Evolutionary conservation across 1,140 invertebrate species (phyloP).

Genomic region (Eciton burchellii): DNA sequence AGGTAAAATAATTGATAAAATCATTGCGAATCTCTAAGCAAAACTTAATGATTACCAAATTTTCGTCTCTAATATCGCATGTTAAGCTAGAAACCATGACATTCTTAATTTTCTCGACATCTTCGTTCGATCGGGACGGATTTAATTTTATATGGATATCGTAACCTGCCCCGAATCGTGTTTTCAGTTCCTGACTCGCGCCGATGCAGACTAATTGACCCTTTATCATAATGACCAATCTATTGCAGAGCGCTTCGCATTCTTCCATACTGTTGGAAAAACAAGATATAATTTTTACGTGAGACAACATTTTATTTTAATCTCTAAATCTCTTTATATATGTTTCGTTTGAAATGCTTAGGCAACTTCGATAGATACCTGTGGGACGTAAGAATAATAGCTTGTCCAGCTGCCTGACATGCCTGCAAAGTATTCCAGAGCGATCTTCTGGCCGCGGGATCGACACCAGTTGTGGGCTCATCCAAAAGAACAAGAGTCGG

Average conservation of each 20-base stretch:
- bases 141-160: slow-evolving; percentile 84
- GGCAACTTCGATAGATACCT: slow-evolving; percentile 82
- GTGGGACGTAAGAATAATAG: slow-evolving; percentile 92
- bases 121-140: slow-evolving; percentile 66
- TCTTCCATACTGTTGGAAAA: slow-evolving; percentile 92
- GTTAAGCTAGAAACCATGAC: slow-evolving; percentile 76
- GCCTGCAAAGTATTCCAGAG: slow-evolving; percentile 91
- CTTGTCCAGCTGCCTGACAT: slow-evolving; percentile 88
- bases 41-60: slow-evolving; percentile 74
- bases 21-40: neutral
- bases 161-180: slow-evolving; percentile 86
- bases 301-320: neutral
- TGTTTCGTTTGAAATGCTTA: slow-evolving; percentile 26
- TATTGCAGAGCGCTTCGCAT: slow-evolving; percentile 94
- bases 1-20: neutral
- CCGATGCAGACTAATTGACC: slow-evolving; percentile 92
- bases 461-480: slow-evolving; percentile 92
- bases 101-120: slow-evolving; percentile 77
- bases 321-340: neutral
- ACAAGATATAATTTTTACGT: slow-evolving; percentile 15
- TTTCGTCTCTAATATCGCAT: slow-evolving; percentile 82
- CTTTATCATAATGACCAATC: slow-evolving; percentile 95
- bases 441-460: slow-evolving; percentile 92
- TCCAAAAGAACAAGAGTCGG: slow-evolving; percentile 92
- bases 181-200: slow-evolving; percentile 89